Evolutionary conservation across 2,888 invertebrate genomes (phyloP), one percentile per base, ranked within the genome.

Genomic region (Omphaloscelis lunosa): DNA sequence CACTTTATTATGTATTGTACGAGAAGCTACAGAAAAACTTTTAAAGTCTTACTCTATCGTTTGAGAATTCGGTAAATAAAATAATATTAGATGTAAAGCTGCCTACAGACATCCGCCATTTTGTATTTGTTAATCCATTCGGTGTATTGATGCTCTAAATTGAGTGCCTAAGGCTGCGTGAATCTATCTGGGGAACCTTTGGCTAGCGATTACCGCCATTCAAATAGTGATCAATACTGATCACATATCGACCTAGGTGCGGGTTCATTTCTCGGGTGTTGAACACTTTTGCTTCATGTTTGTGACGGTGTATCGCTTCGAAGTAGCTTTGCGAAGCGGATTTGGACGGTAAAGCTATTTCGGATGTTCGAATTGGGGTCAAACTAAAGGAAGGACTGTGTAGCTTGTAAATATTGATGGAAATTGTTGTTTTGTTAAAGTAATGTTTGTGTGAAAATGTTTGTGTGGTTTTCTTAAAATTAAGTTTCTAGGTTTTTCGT

Each of bases 141-240:
- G 53, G 39, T 39, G 61, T 48, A 29, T 34, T 23, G 41, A 39
- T 34, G 83, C 48, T 58, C 48, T 20, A 63, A 76, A 76, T 56
- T 62, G 48, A 48, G 48, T 66, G 34, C 56, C 66, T 53, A n/a
- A 29, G 61, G 79, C 66, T 56, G n/a, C 20, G 7, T 29, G 12
- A 15, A 51, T 41, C 20, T 27, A 41, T 67, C 41, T 34, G 56
- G 27, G 20, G 6, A n/a, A 65, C 51, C 63, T 69, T 83, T 68
- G 78, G 45, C 34, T 29, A 41, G 29, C 80, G 39, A 70, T 17
- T 34, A 23, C 23, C 12, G 12, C 17, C 48, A 29, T 20, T 70
- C 79, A 20, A 83, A 62, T 51, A 82, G 27, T 69, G n/a, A 59
- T 83, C 45, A 78, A 39, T n/a, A 7, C n/a, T 15, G 39, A 53